phyloP scores from a whole-genome alignment of 2,797 vertebrate genomes.

The Sebastes wilsoni region DNA sequence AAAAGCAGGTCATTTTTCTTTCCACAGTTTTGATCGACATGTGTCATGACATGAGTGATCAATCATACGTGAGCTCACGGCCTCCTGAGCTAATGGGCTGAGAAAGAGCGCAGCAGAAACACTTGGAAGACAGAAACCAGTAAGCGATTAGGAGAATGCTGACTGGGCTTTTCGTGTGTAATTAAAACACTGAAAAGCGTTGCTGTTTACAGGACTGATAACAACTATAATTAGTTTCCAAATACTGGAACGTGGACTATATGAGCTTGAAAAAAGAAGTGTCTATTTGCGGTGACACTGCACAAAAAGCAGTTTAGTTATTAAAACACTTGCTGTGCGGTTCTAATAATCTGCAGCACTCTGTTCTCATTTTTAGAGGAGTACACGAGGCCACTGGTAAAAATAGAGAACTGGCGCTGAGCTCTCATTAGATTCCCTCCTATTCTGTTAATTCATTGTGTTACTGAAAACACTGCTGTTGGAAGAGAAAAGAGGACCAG shows the following conservation, averaged over 20 bases:
- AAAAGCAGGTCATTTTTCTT: not conserved
- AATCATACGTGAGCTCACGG: not conserved
- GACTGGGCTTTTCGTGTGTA: constrained; percentile 38
- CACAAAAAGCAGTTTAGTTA: constrained; percentile 32
- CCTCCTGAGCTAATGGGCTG: constrained; percentile 1
- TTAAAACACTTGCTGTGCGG: constrained; percentile 14
- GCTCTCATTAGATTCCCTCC: constrained; percentile 20
- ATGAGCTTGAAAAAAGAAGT: constrained; percentile 8
- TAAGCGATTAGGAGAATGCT: constrained; percentile 37
- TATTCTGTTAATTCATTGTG: constrained; percentile 8
- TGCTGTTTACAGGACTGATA: constrained; percentile 43
- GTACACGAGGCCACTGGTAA: constrained; percentile 23
- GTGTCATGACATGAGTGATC: constrained; percentile 21
- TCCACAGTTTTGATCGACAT: constrained; percentile 16
- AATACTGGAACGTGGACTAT: constrained; percentile 22
- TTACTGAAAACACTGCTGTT: not conserved
- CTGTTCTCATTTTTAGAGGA: constrained; percentile 29
- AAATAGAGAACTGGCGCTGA: constrained; percentile 43
- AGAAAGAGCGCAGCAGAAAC: not conserved
- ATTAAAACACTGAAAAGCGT: constrained; percentile 53
- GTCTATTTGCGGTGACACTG: constrained; percentile 32
- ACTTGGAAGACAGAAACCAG: too few species aligned
- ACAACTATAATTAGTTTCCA: constrained; percentile 56
- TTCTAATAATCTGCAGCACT: constrained; percentile 33
- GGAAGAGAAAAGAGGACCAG: not conserved